Percentiles rank a stretch among this genome's conserved stretches.
Evolutionary conservation across 2,888 invertebrate species (phyloP).

Genomic region (Synergus itoensis): DNA sequence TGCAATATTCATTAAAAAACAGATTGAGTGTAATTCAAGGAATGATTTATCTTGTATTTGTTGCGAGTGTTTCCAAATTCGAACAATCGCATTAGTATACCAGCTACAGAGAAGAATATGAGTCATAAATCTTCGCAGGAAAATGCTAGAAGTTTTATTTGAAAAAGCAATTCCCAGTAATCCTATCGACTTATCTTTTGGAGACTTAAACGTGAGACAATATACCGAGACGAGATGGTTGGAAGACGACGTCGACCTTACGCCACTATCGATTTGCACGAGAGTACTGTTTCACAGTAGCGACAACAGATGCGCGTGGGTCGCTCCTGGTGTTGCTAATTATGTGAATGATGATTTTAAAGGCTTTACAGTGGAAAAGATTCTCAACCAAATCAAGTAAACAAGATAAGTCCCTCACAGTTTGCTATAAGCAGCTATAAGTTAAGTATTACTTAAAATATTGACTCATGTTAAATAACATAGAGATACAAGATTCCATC

Average conservation of each 20-base stretch:
- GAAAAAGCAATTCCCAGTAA: neutral
- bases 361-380: neutral
- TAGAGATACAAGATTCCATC: no score
- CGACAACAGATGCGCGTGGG: constrained; percentile 12
- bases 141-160: neutral
- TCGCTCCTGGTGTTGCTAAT: neutral
- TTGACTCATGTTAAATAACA: neutral
- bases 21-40: neutral
- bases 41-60: neutral
- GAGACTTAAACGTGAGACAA: constrained; percentile 54
- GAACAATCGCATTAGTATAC: neutral
- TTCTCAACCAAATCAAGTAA: neutral
- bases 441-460: neutral
- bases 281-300: constrained; percentile 30
- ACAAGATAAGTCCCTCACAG: neutral
- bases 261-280: constrained; percentile 54
- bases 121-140: neutral
- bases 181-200: constrained; percentile 2
- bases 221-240: constrained; percentile 61
- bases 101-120: neutral
- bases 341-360: neutral
- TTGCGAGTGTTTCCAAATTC: neutral
- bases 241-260: constrained; percentile 63
- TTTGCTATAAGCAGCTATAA: neutral
- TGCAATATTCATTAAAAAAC: no score